Base-by-base conservation (phyloP, 2,113 vertebrate genomes). In the Glaucomys volans region DNA sequence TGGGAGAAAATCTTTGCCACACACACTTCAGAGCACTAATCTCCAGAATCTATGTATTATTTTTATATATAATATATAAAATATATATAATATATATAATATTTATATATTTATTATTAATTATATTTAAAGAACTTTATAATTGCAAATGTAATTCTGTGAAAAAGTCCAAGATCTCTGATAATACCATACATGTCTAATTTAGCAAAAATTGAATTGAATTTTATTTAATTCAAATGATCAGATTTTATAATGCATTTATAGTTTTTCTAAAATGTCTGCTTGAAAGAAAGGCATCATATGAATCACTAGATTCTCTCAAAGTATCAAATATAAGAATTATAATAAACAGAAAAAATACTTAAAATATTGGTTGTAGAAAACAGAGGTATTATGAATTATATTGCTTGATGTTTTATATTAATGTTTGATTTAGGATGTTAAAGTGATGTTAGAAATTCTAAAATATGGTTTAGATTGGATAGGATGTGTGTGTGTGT, bases 101-200 rank as follows among this genome's bases (percentile, higher is more conserved):
- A n/a, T n/a, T n/a, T n/a, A n/a, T n/a, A n/a, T n/a, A n/a, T n/a
- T n/a, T n/a, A n/a, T n/a, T 44, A 80, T 79, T 74, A 93, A 82
- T 94, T 97, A 95, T 90, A 62, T 94, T 86, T 92, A 93, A 96
- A 97, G 89, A 96, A 87, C 54, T 69, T 96, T 71, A 66, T 91
- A 79, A 40, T 87, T 91, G 50, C 62, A 83, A 88, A 87, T 90
- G 2, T 80, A 77, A 86, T 85, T 44, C 20, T 89, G 30, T 77
- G 52, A 32, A 82, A 95, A 96, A 86, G 10, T 24, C 20, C 17
- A 92, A 57, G 9, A 66, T 83, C 12, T 12, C 54, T 75, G 95
- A 83, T 91, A 87, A 94, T 94, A 81, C 59, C 86, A 93, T 50
- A 20, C 26, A 26, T 67, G 26, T 89, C 17, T 92, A 40, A 90